A percentile compares a stretch with the other conserved stretches of the same genome.
These are phyloP conservation scores for Acleris emargana DNA, from an alignment of 2,888 invertebrate species.

Conservation along the genomic window DNA sequence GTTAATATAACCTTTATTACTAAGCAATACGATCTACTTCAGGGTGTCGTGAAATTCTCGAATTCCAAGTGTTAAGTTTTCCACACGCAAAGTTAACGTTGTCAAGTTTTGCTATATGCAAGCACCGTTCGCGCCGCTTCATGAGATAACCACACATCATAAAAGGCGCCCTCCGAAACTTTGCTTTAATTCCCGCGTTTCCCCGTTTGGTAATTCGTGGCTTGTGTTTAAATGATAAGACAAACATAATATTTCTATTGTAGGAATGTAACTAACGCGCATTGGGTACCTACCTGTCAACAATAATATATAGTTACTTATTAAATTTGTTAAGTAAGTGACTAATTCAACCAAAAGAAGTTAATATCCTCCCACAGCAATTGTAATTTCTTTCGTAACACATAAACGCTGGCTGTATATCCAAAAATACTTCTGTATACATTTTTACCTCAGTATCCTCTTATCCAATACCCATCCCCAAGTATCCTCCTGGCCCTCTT, in stretches of 20 bases:
- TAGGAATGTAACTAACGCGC: not conserved
- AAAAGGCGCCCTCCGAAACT: constrained; percentile 74
- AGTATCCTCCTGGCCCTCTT: too few relatives aligned
- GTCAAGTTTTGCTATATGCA: constrained; percentile 48
- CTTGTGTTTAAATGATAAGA: constrained; percentile 27
- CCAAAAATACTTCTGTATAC: too few relatives aligned
- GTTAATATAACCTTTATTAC: constrained; percentile 35
- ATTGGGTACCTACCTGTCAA: too few relatives aligned
- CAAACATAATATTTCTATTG: constrained; percentile 13
- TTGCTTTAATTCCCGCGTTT: constrained; percentile 72
- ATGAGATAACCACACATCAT: constrained; percentile 78
- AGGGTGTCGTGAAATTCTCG: constrained; percentile 45
- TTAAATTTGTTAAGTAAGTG: too few relatives aligned
- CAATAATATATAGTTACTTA: too few relatives aligned
- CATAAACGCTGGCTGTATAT: too few relatives aligned
- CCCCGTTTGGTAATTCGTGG: constrained; percentile 48
- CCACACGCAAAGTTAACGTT: constrained; percentile 49
- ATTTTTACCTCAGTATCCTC: too few relatives aligned
- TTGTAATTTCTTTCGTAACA: too few relatives aligned
- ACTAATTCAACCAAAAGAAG: too few relatives aligned
- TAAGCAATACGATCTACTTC: constrained; percentile 51
- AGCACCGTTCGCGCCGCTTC: constrained; percentile 58
- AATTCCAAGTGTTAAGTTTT: constrained; percentile 46
- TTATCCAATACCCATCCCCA: too few relatives aligned
- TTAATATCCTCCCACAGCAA: too few relatives aligned